Evolutionary conservation across 2,888 invertebrate species (phyloP).

Genomic region (Eristalis tenax): DNA sequence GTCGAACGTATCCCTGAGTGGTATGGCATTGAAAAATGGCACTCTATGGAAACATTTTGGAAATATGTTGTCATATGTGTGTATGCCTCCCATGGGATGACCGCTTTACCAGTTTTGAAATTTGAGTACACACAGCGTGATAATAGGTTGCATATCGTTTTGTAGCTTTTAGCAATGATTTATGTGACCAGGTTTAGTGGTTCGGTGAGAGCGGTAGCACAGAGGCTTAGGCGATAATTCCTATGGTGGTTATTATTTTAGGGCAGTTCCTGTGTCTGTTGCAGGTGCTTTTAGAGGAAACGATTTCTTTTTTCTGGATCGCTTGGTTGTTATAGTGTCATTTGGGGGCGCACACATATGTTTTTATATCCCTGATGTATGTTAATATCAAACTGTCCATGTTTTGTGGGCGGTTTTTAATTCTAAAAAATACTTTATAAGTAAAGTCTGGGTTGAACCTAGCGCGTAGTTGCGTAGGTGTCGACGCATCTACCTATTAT

Average conservation of each 20-base stretch:
- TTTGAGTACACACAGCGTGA: slow-evolving; percentile 1
- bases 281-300: background rate
- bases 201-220: slow-evolving; percentile 18
- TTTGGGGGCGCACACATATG: background rate
- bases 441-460: too few relatives aligned
- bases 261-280: background rate
- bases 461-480: too few relatives aligned
- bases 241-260: background rate
- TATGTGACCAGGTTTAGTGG: slow-evolving; percentile 38
- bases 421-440: too few relatives aligned
- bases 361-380: background rate
- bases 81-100: background rate
- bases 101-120: slow-evolving; percentile 23
- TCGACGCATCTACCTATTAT: too few relatives aligned
- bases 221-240: slow-evolving; percentile 1
- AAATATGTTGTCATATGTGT: background rate
- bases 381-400: too few relatives aligned
- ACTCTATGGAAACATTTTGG: background rate
- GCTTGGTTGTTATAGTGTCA: background rate
- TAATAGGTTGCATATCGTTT: slow-evolving; percentile 12
- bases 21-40: background rate
- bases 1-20: background rate
- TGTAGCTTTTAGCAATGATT: slow-evolving; percentile 42
- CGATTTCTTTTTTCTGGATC: background rate
- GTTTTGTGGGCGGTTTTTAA: too few relatives aligned